A percentile compares a stretch with the other conserved stretches of the same genome.
Conservation (phyloP, 2,113 vertebrate species). For the Felis chaus region DNA sequence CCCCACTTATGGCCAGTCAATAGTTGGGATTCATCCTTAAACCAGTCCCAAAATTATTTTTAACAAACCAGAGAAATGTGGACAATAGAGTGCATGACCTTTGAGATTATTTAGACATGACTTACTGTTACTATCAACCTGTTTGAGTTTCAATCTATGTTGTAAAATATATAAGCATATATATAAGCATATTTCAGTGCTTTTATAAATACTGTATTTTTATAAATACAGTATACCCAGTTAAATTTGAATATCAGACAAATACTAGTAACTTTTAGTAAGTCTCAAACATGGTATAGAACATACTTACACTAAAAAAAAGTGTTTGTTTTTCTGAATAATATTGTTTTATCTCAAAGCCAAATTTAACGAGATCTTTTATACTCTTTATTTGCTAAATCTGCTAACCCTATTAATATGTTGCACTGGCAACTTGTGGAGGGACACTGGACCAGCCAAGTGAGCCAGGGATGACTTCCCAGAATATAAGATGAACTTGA, state of each 20-base stretch:
- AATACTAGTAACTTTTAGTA: background rate
- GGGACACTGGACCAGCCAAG: background rate
- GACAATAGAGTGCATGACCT: background rate
- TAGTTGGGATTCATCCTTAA: background rate
- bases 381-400: background rate
- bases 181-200: background rate
- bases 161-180: background rate
- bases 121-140: background rate
- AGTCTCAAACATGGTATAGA: background rate
- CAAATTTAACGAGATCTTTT: background rate
- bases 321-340: background rate
- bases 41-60: slow-evolving; percentile 9
- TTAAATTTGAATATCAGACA: slow-evolving; percentile 3
- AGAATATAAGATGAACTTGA: background rate
- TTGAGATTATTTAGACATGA: background rate
- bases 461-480: background rate
- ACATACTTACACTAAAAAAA: background rate
- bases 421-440: background rate
- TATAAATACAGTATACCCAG: background rate
- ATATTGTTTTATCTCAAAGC: slow-evolving; percentile 6
- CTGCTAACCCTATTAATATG: background rate
- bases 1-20: background rate
- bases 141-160: background rate
- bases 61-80: background rate
- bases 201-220: background rate